A percentile compares a stretch with the other conserved stretches of the same genome.
These are phyloP conservation scores for Ditylenchus dipsaci DNA, from an alignment of 1,140 invertebrate genomes.

Conservation along the genomic window DNA sequence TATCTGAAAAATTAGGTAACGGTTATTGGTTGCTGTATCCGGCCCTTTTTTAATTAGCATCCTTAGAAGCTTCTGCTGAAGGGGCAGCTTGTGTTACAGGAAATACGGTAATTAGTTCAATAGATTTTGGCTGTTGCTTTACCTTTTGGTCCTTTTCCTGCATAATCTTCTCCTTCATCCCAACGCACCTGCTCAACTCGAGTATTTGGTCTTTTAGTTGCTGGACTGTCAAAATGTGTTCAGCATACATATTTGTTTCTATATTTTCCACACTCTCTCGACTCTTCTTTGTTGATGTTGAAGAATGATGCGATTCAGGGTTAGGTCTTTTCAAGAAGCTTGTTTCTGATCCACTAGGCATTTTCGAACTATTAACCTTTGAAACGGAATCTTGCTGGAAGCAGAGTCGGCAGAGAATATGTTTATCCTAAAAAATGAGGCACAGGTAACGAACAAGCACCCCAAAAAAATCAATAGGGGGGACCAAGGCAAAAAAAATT, in stretches of 20 bases:
- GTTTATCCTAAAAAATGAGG: slow-evolving; percentile 35
- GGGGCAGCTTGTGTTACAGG: neutral
- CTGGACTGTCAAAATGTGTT: slow-evolving; percentile 18
- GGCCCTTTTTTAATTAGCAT: no score
- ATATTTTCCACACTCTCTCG: neutral
- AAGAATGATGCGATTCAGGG: neutral
- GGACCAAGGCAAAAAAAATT: no score
- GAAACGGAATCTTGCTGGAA: neutral
- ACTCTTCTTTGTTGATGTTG: slow-evolving; percentile 13
- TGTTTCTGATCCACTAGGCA: neutral
- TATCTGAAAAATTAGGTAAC: slow-evolving; percentile 25
- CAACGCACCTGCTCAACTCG: slow-evolving; percentile 16
- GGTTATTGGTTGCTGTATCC: no score
- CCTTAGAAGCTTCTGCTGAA: neutral
- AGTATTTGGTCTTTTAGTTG: slow-evolving; percentile 35
- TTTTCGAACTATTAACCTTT: neutral
- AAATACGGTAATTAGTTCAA: no score
- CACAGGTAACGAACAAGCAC: no score
- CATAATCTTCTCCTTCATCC: slow-evolving; percentile 15
- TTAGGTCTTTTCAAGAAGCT: neutral
- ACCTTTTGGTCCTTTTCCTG: slow-evolving; percentile 37
- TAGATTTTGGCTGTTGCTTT: neutral
- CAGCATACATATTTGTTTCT: slow-evolving; percentile 6
- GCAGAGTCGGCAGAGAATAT: slow-evolving; percentile 36
- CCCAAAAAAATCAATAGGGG: no score